Evolutionary conservation across 2,113 vertebrate species (phyloP), one percentile per base, ranked within the genome.

Genomic region (Phyllostomus hastatus): DNA sequence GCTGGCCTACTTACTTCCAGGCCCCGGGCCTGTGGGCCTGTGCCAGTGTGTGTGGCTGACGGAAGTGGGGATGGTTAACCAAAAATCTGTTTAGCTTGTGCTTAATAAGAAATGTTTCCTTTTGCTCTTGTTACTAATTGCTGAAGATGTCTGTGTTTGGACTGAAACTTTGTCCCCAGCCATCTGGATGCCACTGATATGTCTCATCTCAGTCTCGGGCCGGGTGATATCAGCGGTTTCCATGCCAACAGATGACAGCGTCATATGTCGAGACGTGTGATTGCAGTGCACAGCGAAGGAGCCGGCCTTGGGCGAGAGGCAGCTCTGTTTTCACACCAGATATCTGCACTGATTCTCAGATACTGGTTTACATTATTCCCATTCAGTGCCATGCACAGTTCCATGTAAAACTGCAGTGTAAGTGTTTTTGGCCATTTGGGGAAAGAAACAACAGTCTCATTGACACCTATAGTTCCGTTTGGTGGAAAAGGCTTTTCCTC

Each of bases 91-190:
- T 83, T 78, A 38, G 67, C 73, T 67, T 20, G 76, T 66, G 90
- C 95, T 93, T 86, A 64, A 90, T 95, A 92, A 85, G 83, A 70
- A 90, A 85, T 70, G 80, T 94, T 97, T 97, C 95, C 95, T 91
- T 86, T 94, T 78, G 88, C 83, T 97, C 97, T 91, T 57, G 50
- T 38, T 84, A 26, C 96, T 93, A 94, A 92, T 91, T 92, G 94
- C 94, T 89, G 90, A 94, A 95, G 97, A 94, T 73, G 94, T 96
- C 96, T 97, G 97, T 97, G 96, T 98, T 96, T 97, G 96, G 91
- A 87, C 94, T 92, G 86, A 96, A 94, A 95, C 96, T 91, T 69
- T 94, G 96, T 97, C 94, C 97, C 95, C 82, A 90, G 95, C 97
- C 96, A 91, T 98, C 97, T 97, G 97, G 94, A 90, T 93, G 91